A percentile compares a stretch with the other conserved stretches of the same genome.
phyloP scores from a whole-genome alignment of 2,113 vertebrate species.

The Cyphomyrus plagiostoma region DNA sequence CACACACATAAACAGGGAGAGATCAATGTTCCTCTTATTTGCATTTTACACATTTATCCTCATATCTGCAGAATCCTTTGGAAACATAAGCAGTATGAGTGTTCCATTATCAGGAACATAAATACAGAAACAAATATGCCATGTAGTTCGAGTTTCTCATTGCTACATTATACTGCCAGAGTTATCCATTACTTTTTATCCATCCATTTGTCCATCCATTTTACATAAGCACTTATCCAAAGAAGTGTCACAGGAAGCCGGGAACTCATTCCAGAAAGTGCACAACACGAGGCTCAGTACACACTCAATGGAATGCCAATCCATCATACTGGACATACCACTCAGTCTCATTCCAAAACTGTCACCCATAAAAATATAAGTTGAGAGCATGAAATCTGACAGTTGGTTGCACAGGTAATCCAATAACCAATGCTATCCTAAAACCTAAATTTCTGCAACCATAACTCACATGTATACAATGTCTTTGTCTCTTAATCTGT shows the following conservation, averaged over 20 bases:
- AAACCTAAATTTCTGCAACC: neutral
- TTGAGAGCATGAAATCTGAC: neutral
- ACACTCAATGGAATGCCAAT: neutral
- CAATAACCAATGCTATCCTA: neutral
- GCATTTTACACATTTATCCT: neutral
- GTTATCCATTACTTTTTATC: neutral
- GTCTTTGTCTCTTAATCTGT: neutral
- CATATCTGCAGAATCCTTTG: neutral
- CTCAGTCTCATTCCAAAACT: neutral
- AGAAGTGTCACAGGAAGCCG: neutral
- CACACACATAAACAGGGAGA: neutral
- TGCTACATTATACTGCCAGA: neutral
- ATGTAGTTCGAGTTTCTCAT: neutral
- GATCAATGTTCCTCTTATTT: neutral
- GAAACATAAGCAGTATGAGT: neutral
- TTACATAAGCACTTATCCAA: neutral
- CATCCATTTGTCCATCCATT: neutral
- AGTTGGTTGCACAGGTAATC: neutral
- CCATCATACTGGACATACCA: neutral
- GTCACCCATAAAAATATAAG: neutral
- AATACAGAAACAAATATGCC: neutral
- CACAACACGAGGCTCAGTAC: neutral
- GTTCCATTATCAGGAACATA: neutral
- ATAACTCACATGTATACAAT: neutral
- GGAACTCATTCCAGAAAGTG: neutral